A percentile compares a stretch with the other conserved stretches of the same genome.
phyloP scores from a whole-genome alignment of 2,888 invertebrate species.

The Notodonta ziczac region DNA sequence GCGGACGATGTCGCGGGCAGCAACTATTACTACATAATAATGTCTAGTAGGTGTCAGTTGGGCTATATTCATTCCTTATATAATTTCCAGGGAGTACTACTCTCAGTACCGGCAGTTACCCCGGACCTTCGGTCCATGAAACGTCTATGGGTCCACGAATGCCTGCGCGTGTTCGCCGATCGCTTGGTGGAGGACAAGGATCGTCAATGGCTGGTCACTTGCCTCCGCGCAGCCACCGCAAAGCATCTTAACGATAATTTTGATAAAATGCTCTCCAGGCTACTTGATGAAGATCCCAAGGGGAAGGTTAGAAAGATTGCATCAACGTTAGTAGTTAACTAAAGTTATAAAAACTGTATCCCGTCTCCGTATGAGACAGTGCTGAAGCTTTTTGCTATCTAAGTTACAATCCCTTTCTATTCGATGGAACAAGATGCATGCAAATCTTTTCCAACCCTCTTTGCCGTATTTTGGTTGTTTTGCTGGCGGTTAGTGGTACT shows the following conservation, averaged over 20 bases:
- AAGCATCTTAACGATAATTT: conserved; percentile 87
- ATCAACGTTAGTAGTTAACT: not conserved
- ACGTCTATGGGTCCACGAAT: conserved; percentile 97
- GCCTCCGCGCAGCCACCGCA: conserved; percentile 86
- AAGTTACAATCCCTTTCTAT: too few relatives aligned
- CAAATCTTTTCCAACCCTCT: too few relatives aligned
- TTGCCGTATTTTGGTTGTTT: too few relatives aligned
- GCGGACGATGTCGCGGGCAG: too few relatives aligned
- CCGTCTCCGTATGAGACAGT: too few relatives aligned
- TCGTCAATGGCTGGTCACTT: conserved; percentile 91
- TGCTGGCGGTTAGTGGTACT: too few relatives aligned
- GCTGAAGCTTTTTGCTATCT: too few relatives aligned
- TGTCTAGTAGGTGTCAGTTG: too few relatives aligned
- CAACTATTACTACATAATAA: too few relatives aligned
- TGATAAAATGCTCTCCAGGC: conserved; percentile 88
- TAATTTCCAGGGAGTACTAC: conserved; percentile 86
- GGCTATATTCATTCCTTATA: too few relatives aligned
- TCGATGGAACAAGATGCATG: too few relatives aligned
- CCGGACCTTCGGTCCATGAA: conserved; percentile 94
- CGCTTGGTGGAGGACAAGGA: conserved; percentile 94
- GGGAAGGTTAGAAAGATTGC: conserved; percentile 46
- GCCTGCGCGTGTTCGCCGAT: conserved; percentile 96
- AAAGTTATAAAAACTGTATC: too few relatives aligned
- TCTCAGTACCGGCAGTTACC: conserved; percentile 96
- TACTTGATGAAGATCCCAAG: conserved; percentile 61